Evolutionary conservation across 2,113 vertebrate species (phyloP).

Genomic region (Ploceus nigricollis): DNA sequence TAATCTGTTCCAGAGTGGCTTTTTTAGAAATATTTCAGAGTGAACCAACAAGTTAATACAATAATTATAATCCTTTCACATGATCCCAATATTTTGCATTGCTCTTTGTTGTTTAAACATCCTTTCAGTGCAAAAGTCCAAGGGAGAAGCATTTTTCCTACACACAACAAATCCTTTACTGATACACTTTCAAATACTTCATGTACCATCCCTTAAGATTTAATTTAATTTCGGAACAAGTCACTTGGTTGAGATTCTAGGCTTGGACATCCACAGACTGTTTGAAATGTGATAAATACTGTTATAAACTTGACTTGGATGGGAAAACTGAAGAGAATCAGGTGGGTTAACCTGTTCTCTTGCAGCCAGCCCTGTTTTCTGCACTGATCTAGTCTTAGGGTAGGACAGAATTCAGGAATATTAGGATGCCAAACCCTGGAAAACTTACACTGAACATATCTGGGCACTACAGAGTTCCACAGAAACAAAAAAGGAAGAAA

Average conservation of each 20-base stretch:
- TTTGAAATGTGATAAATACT: neutral
- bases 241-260: neutral
- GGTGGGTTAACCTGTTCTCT: neutral
- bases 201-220: neutral
- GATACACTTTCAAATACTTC: neutral
- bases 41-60: conserved; percentile 53
- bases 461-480: neutral
- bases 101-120: conserved; percentile 30
- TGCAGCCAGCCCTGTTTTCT: neutral
- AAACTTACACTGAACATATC: neutral
- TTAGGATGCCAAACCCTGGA: neutral
- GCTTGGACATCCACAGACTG: neutral
- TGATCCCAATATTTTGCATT: conserved; percentile 22
- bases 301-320: neutral
- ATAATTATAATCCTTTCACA: conserved; percentile 31
- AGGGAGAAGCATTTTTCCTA: neutral
- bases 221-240: neutral
- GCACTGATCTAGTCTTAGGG: neutral
- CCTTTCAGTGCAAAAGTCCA: neutral
- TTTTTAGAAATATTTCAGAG: conserved; percentile 56
- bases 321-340: neutral
- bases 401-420: neutral
- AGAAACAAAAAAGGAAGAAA: conserved; percentile 52
- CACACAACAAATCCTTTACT: neutral
- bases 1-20: conserved; percentile 12